Conservation (phyloP, 2,888 invertebrate species). For the Nyleta sp. region DNA sequence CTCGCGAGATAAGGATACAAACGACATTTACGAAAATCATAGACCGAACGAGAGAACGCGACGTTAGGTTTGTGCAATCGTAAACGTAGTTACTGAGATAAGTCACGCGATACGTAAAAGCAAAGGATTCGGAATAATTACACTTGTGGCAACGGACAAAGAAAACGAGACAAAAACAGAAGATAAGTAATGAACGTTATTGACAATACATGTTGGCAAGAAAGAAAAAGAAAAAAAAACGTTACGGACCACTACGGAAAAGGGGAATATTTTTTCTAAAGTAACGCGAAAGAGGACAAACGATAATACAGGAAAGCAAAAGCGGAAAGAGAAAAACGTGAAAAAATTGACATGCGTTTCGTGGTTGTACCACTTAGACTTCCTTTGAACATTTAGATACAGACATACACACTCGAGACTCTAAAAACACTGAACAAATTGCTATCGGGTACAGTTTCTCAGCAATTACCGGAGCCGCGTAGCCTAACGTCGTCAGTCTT, state of each 20-base stretch:
- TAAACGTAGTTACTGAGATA: constrained; percentile 58
- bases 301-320: constrained; percentile 2
- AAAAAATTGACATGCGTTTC: constrained; percentile 32
- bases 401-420: constrained; percentile 43
- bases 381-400: constrained; percentile 47
- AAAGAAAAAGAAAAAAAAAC: constrained; percentile 1
- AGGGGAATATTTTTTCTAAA: constrained; percentile 18
- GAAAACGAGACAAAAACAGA: not conserved
- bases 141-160: not conserved
- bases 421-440: constrained; percentile 11
- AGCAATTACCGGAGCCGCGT: constrained; percentile 44
- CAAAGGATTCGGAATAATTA: constrained; percentile 20
- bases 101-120: constrained; percentile 46
- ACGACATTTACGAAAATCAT: constrained; percentile 44
- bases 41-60: constrained; percentile 58
- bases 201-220: constrained; percentile 35
- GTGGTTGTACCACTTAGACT: constrained; percentile 33
- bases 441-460: constrained; percentile 43
- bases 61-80: constrained; percentile 64
- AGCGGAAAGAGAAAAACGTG: not conserved
- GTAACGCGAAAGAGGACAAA: constrained; percentile 3
- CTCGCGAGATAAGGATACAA: constrained; percentile 17
- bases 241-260: constrained; percentile 19
- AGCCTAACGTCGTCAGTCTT: constrained; percentile 75
- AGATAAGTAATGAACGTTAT: constrained; percentile 5